These are phyloP conservation scores for Apotomis turbidana DNA, from an alignment of 2,888 invertebrate genomes.

Conservation along the genomic window DNA sequence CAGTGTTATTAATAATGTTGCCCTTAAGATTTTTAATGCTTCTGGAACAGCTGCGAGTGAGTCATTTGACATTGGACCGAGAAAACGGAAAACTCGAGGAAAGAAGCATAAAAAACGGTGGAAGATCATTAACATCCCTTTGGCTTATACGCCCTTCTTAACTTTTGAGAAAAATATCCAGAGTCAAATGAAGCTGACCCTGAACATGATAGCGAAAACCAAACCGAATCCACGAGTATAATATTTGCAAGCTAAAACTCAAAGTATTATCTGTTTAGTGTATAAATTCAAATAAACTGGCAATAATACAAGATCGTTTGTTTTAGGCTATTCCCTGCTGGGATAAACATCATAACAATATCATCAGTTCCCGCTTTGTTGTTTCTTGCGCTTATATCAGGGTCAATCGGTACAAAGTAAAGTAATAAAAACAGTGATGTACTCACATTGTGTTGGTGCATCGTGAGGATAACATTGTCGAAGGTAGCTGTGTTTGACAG, in stretches of 20 bases:
- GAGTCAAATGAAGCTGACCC: constrained; percentile 53
- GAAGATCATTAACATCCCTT: constrained; percentile 5
- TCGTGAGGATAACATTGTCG: constrained; percentile 79
- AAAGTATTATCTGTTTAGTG: constrained; percentile 56
- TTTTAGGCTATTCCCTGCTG: constrained; percentile 65
- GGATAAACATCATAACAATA: constrained; percentile 71
- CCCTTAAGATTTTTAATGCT: constrained; percentile 78
- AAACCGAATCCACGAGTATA: constrained; percentile 53
- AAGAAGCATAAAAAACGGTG: constrained; percentile 56
- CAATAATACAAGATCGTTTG: constrained; percentile 61
- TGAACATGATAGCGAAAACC: constrained; percentile 68
- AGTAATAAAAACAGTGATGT: constrained; percentile 50
- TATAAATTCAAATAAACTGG: constrained; percentile 65
- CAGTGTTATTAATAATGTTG: constrained; percentile 66
- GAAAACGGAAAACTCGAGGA: constrained; percentile 65
- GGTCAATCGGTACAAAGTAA: constrained; percentile 55
- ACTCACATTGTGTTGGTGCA: constrained; percentile 81
- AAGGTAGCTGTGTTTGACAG: constrained; percentile 84
- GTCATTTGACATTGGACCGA: constrained; percentile 77
- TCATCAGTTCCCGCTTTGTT: constrained; percentile 65
- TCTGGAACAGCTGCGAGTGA: constrained; percentile 77
- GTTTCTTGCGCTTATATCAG: constrained; percentile 59
- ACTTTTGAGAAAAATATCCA: neutral
- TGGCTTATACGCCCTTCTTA: constrained; percentile 8
- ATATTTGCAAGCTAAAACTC: constrained; percentile 48